Evolutionary conservation across 2,797 vertebrate species (phyloP), one percentile per base, ranked within the genome.

Genomic region (Orestias chungarensis): DNA sequence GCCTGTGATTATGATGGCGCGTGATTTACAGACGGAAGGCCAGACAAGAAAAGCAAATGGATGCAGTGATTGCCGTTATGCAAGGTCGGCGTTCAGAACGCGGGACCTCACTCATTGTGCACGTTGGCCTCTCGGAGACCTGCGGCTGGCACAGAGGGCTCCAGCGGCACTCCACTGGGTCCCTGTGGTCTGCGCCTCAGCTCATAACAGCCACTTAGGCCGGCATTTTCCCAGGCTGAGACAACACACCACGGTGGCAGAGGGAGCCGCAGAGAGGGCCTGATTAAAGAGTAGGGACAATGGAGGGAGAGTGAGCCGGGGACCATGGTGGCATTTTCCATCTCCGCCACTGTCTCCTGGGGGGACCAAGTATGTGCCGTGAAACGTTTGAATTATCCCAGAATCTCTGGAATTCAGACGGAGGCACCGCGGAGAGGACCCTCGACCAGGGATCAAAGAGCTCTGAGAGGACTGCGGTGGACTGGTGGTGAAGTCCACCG

Each of bases 261-360:
- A 81, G 85, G 54, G 79, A 93, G 89, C 91, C 92, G 80, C 90
- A 91, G 88, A 93, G 88, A 88, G 87, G 82, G 84, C 68, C 90
- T 94, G 94, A 95, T 94, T 95, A 94, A 93, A 95, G 94, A 93
- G 82, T 90, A 86, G 87, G 91, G 93, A 94, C 94, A 94, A 95
- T 94, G 83, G 92, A 90, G 88, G 85, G 86, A 93, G 89, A 89
- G 91, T 86, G 87, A 89, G 88, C 82, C 70, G 79, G 88, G 87
- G 87, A 90, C 86, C 84, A 84, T 90, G 92, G 91, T 93, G 92
- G 92, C 92, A 91, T 94, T 93, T 93, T 91, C 91, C 92, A 90
- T 92, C 91, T 74, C 84, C 71, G 82, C 88, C 85, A 74, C 88
- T 86, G 90, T 93, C 92, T 92, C 91, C 89, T 88, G 91, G 87